Base-by-base conservation (phyloP, 2,113 vertebrate genomes). In the Mobula hypostoma region DNA sequence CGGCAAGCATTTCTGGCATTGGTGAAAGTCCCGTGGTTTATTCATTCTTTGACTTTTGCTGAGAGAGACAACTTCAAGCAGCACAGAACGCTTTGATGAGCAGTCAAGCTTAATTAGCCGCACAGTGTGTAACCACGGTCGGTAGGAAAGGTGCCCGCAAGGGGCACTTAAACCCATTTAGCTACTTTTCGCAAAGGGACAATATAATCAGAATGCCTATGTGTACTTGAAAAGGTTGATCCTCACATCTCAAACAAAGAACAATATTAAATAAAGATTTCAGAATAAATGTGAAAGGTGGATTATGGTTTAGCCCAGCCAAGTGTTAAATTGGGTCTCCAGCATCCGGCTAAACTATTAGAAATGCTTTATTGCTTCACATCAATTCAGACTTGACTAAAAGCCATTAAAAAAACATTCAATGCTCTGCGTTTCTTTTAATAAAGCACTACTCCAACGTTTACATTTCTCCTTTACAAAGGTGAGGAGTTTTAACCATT, bases 261-360 rank as follows among this genome's bases (percentile, higher is more conserved):
- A 48, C 48, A 48, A 48, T 48, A 48, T 48, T 48, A 48, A 48
- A 48, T 48, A 48, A 48, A 48, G 48, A 48, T 48, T 48, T 48
- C 48, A 48, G 48, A 48, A 48, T 48, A 48, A 48, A 48, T 48
- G 48, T 48, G 48, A 48, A 48, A 48, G 87, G 63, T 7, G 63
- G 87, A 91, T 91, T 91, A 91, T 68, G 87, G 61, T 14, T 91
- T 68, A 68, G 87, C 87, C 66, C 87, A 91, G 63, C 63, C 87
- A 66, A 91, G 87, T 91, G 87, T 91, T 91, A 91, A 91, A 91
- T 91, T 91, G 87, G 87, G 61, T 91, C 87, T 91, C 63, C 14
- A 91, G n/a, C 63, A n/a, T 66, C n/a, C 87, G 17, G 87, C 87
- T 14, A 68, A 68, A 68, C 58, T 91, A 68, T 91, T 66, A 91